Base-by-base conservation (phyloP, 2,888 invertebrate genomes). In the Nemotelus nigrinus region DNA sequence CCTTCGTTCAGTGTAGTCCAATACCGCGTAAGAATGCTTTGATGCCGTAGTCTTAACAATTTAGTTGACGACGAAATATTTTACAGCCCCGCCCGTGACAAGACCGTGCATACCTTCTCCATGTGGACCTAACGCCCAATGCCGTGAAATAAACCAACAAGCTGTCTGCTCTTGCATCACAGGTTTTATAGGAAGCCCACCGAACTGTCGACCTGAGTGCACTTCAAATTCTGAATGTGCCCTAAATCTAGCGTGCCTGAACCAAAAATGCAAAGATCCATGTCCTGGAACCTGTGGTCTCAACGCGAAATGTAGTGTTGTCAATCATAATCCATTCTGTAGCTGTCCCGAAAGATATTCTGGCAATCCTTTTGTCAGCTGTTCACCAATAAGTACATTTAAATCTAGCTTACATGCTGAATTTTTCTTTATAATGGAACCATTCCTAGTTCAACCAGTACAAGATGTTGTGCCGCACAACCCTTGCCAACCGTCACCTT, bases 271-370 rank as follows among this genome's bases (percentile, higher is more conserved):
- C 83, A 84, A 88, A 55, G 91, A 93, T 84, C 94, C 94, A n/a
- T 94, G 93, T 83, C 89, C 90, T 6, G 93, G 93, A 79, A 90
- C 92, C 44, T 93, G 93, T 83, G 93, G 93, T 10, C 88, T 90
- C 70, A 91, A 91, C 83, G 92, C 94, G 5, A 88, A 91, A 77
- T 94, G 94, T 83, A 91, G 91, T 87, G 93, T 93, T n/a, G 90
- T 93, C 3, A 93, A 93, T 82, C 94, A 94, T 83, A 90, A 91
- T 82, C 93, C 94, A 6, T 91, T 92, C 81, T 94, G 94, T 83
- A 90, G 89, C 64, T 94, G 94, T 83, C 89, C 90, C 71, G 85
- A 86, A 5, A 89, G 89, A 8, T 90, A 89, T 82, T 89, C 91
- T 1, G 93, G 93, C 58, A 92, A 93, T 89, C 93, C 93, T 65